Conservation (phyloP, 2,888 invertebrate genomes). For the Sinodicranocentrus sp. region DNA sequence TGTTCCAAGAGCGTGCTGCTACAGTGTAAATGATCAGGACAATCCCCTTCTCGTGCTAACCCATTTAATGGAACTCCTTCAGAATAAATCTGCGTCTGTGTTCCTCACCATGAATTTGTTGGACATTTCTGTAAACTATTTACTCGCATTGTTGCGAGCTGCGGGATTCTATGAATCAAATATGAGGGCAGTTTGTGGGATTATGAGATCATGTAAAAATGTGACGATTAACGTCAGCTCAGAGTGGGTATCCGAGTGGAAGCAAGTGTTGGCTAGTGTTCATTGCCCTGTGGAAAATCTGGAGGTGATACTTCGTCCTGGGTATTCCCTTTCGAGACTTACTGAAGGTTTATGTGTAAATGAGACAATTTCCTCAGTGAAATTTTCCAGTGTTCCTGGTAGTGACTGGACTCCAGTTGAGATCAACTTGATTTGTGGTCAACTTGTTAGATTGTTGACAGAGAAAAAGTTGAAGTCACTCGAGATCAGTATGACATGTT, state of each 20-base stretch:
- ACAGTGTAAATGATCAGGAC: slow-evolving; percentile 65
- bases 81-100: slow-evolving; percentile 80
- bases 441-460: slow-evolving; percentile 70
- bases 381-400: slow-evolving; percentile 78
- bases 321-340: slow-evolving; percentile 73
- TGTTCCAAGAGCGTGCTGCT: slow-evolving; percentile 40
- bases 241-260: slow-evolving; percentile 75
- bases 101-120: slow-evolving; percentile 80
- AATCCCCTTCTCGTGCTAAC: slow-evolving; percentile 78
- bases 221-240: slow-evolving; percentile 74
- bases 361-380: slow-evolving; percentile 81
- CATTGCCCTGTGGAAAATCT: slow-evolving; percentile 76
- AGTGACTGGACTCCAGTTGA: slow-evolving; percentile 81
- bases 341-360: slow-evolving; percentile 78
- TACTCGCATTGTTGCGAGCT: slow-evolving; percentile 81
- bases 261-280: slow-evolving; percentile 76
- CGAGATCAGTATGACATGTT: slow-evolving; percentile 81
- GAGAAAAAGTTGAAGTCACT: slow-evolving; percentile 81
- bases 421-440: slow-evolving; percentile 78
- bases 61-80: slow-evolving; percentile 80
- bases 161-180: slow-evolving; percentile 81
- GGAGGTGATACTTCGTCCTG: slow-evolving; percentile 76
- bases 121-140: slow-evolving; percentile 81
- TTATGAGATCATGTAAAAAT: slow-evolving; percentile 79
- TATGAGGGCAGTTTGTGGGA: slow-evolving; percentile 80